Conservation (phyloP, 1,140 invertebrate genomes). For the Pomacea maculata region DNA sequence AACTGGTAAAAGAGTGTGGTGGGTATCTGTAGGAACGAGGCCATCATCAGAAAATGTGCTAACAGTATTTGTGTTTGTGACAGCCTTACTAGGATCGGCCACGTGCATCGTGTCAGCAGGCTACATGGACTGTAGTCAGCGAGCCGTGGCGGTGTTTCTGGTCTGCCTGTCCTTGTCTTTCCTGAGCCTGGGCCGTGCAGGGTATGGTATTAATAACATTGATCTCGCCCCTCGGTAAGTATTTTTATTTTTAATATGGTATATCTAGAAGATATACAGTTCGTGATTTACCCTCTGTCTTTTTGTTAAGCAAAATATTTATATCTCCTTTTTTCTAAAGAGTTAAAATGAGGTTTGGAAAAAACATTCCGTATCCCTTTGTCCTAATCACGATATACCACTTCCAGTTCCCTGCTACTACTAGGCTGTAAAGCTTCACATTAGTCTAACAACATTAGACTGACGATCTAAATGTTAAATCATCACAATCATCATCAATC, state of each 20-base stretch:
- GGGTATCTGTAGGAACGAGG: too few species aligned
- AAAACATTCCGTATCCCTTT: neutral
- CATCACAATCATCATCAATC: neutral
- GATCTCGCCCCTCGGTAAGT: slow-evolving; percentile 74
- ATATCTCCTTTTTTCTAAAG: neutral
- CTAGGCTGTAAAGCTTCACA: neutral
- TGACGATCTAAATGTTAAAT: neutral
- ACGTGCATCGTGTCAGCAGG: slow-evolving; percentile 14
- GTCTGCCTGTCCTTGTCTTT: slow-evolving; percentile 23
- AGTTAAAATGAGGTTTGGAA: neutral
- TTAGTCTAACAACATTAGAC: neutral
- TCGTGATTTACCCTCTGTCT: too few species aligned
- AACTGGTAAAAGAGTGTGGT: too few species aligned
- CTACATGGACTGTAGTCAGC: slow-evolving; percentile 19
- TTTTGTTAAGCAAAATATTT: neutral
- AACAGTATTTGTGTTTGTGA: too few species aligned
- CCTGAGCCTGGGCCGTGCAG: slow-evolving; percentile 60
- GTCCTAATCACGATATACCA: too few species aligned
- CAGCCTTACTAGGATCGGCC: slow-evolving; percentile 20
- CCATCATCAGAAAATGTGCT: too few species aligned
- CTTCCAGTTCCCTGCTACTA: too few species aligned
- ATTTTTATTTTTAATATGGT: neutral
- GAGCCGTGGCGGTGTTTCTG: slow-evolving; percentile 19
- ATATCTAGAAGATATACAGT: too few species aligned
- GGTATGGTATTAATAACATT: slow-evolving; percentile 82